Conservation (phyloP, 1,140 invertebrate species). For the Colletes latitarsis region DNA sequence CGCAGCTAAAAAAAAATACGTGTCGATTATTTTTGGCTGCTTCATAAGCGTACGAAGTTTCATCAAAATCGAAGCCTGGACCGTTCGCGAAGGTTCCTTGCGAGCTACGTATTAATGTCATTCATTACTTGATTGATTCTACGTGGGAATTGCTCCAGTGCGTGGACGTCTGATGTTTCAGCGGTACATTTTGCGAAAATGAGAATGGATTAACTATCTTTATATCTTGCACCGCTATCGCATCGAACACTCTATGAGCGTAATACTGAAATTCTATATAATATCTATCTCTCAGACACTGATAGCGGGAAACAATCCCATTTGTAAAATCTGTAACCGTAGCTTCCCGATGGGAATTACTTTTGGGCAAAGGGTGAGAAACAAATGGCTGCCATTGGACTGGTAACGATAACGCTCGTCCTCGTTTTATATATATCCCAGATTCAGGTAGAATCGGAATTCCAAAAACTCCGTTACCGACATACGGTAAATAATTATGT, state of each 20-base stretch:
- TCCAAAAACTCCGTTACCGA: constrained; percentile 90
- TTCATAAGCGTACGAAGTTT: too few species aligned
- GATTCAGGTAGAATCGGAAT: constrained; percentile 84
- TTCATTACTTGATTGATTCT: constrained; percentile 79
- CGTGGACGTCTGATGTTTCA: constrained; percentile 80
- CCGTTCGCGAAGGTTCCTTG: too few species aligned
- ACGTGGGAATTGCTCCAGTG: constrained; percentile 81
- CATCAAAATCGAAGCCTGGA: too few species aligned
- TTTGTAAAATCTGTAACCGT: constrained; percentile 85
- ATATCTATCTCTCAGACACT: constrained; percentile 85
- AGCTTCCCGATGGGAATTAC: constrained; percentile 81
- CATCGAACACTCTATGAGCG: constrained; percentile 89
- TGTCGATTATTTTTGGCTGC: too few species aligned
- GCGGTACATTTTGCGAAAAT: constrained; percentile 81
- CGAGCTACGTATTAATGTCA: background rate
- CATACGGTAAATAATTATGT: constrained; percentile 86
- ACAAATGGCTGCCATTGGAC: constrained; percentile 89
- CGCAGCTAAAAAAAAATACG: too few species aligned
- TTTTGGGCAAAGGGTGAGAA: constrained; percentile 80
- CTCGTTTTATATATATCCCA: constrained; percentile 86
- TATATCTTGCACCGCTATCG: constrained; percentile 90
- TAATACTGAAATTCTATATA: constrained; percentile 87
- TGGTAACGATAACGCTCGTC: constrained; percentile 86
- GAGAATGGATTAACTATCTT: constrained; percentile 87
- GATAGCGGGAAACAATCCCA: constrained; percentile 87